Evolutionary conservation across 2,797 vertebrate species (phyloP), one percentile per base, ranked within the genome.

Genomic region (Rhinogobio ventralis): DNA sequence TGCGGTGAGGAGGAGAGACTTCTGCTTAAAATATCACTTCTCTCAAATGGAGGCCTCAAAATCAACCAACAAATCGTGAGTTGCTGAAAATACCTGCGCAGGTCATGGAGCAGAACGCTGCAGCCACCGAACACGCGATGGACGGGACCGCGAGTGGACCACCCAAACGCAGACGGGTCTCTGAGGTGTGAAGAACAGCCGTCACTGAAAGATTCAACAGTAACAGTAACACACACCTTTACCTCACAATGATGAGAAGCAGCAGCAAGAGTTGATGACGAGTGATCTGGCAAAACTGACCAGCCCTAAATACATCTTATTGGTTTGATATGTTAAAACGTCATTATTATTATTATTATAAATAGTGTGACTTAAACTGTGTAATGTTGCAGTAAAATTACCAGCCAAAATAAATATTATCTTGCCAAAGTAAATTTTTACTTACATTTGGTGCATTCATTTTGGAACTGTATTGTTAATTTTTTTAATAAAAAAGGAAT

Each of bases 11-110:
- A 78, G 71, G 42, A 66, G 81, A 82, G 62, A 82, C 33, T 72
- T 87, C 76, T 68, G 84, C 88, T 84, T 87, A 85, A 89, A 91
- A 88, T 83, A 89, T 85, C 87, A 85, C 81, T 2, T 28, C 60
- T 64, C 25, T 28, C 25, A 64, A 64, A 30, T 14, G 6, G 15
- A 81, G 67, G 79, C 67, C 79, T 81, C 19, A 60, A 60, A 72
- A 72, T 72, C 79, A 45, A 60, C 36, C 79, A 60, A 33, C 36
- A 23, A 71, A 60, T 72, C 1, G 33, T 0, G 79, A 67, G 62
- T 28, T 69, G 23, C 55, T 80, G 51, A 66, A 84, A 45, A 72
- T 82, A 62, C 80, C 80, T 23, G 25, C 7, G 11, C 53, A 28
- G 67, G 68, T 72, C 53, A 60, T 11, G 5, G 46, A 51, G 66